Base-by-base conservation (phyloP, 2,888 invertebrate genomes). In the Cryptus armator region DNA sequence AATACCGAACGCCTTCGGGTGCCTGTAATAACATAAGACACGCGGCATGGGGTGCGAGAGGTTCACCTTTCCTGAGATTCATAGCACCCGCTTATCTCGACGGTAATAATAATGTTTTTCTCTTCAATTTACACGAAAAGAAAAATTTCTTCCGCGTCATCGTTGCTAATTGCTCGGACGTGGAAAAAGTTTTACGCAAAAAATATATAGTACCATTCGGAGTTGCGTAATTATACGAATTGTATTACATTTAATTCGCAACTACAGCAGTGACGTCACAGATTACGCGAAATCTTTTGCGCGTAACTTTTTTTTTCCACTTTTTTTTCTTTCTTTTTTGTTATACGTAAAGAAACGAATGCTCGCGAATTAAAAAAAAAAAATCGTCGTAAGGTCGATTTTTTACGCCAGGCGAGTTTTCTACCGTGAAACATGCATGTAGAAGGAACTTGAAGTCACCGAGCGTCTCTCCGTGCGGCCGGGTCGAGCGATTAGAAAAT, bases 21-120 rank as follows among this genome's bases (percentile, higher is more conserved):
- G 96, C 97, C 90, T 98, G 98, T 94, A 98, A 98, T 94, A 98
- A 98, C 92, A 96, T 98, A 1, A 95, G 97, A 56, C 97, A 97
- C 92, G 95, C 97, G 1, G 96, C 96, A 37, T 98, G 98, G 97
- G 98, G 98, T 0, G 95, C 96, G 76, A 95, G 97, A 48, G 97
- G 97, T 9, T 97, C 97, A 75, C 95, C 97, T 4, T 97, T 97
- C 93, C 94, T 97, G 51, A 95, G 98, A 86, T 94, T 97, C 19
- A 91, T 98, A 86, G 95, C 96, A 3, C 95, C 97, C 0, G 95
- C 95, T 83, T 98, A 98, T 92, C 95, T 96, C 62, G 97, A 97
- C 93, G 96, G 97, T 97, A 95, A 95, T 95, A 80, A 59, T 24
- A 16, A 14, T 16, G 14, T 59, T 80, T 78, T 5, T 19, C n/a